Base-by-base conservation (phyloP, 2,888 invertebrate species). In the Macaria liturata region DNA sequence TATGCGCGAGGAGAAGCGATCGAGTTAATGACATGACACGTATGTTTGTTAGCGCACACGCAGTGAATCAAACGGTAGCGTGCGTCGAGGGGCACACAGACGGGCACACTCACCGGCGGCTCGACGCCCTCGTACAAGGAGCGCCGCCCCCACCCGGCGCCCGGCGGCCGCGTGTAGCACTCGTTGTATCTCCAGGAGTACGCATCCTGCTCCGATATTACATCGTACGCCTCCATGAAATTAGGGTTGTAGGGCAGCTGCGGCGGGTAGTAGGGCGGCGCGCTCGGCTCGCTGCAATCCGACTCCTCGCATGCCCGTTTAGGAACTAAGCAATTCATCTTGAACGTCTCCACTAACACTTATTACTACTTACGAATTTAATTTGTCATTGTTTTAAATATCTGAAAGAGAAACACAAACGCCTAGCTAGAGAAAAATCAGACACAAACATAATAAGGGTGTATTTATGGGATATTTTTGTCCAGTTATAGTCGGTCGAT, bases 41-140 rank as follows among this genome's bases (percentile, higher is more conserved):
- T 54, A 55, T 45, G 59, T 61, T 61, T 60, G 53, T 58, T 57
- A 64, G 46, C 51, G 54, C 63, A 61, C 54, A 61, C 58, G 61
- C 59, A 54, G 61, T 54, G 57, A 50, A 60, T 58, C 39, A 62
- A 59, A 59, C 59, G 70, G 74, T 80, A 78, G 52, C 54, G 55
- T 57, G 46, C 46, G 60, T 51, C 59, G 51, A 47, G 44, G 54
- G 53, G 56, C 58, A 62, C 62, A 61, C 59, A 61, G 74, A 70
- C 57, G 52, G 45, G 54, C 62, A 76, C 83, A 89, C 90, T 91
- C 88, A 88, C 88, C 86, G 86, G 79, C 78, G 75, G 85, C 71
- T 80, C 87, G 83, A 88, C 90, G 79, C 89, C 90, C 80, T 91
- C 90, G 76, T 89, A 91, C 67, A 91, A 74, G 68, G 91, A 90